Percentiles rank a stretch among this genome's conserved stretches.
Evolutionary conservation across 2,113 vertebrate species (phyloP).

Genomic region (Albula glossodonta): DNA sequence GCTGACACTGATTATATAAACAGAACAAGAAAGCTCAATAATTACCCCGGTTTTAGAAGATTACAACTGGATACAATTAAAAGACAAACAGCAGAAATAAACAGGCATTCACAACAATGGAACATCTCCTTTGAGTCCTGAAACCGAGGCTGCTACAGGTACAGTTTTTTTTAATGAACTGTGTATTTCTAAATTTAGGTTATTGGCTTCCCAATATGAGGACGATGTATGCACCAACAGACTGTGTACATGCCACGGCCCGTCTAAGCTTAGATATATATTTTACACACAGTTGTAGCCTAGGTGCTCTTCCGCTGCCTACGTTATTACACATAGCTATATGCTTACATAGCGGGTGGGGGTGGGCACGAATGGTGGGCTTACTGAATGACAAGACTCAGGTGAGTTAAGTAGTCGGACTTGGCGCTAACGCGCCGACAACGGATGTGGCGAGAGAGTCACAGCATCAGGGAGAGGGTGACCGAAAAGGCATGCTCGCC

Average conservation of each 20-base stretch:
- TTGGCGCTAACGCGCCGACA: not conserved
- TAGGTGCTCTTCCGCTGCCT: not conserved
- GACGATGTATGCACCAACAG: too few relatives aligned
- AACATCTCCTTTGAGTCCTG: constrained; percentile 19
- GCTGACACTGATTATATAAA: constrained; percentile 42
- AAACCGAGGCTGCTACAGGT: constrained; percentile 48
- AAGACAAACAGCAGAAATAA: constrained; percentile 33
- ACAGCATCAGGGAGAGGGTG: not conserved
- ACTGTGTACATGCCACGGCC: not conserved
- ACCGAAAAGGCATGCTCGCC: not conserved
- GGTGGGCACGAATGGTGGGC: not conserved
- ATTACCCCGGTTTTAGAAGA: constrained; percentile 12
- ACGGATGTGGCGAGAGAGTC: not conserved
- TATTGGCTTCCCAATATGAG: not conserved
- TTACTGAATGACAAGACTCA: not conserved
- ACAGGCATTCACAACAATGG: constrained; percentile 45
- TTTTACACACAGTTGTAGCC: not conserved
- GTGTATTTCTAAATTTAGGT: not conserved
- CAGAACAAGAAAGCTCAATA: constrained; percentile 25
- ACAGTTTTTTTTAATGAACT: not conserved
- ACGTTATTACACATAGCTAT: not conserved
- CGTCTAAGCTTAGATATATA: not conserved
- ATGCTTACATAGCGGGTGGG: not conserved
- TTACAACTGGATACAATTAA: constrained; percentile 16
- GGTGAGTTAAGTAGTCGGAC: not conserved